These are phyloP conservation scores for Hypanus sabinus DNA, from an alignment of 2,113 vertebrate species.

Conservation along the genomic window DNA sequence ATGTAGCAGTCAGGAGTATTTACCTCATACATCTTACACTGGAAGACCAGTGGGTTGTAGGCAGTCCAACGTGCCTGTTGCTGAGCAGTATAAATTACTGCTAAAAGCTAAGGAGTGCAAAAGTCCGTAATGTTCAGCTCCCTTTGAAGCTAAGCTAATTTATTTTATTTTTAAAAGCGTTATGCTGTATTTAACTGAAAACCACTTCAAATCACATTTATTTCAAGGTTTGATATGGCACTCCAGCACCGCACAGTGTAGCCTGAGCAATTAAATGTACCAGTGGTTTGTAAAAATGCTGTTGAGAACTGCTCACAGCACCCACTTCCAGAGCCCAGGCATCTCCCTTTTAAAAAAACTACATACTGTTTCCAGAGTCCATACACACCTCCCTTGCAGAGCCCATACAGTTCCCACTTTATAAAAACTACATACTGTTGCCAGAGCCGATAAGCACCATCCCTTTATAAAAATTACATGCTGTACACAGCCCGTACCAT, in stretches of 20 bases:
- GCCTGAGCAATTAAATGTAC: not conserved
- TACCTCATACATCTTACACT: too few relatives aligned
- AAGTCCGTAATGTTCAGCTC: not conserved
- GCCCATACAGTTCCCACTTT: too few relatives aligned
- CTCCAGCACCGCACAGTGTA: too few relatives aligned
- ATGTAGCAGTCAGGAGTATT: too few relatives aligned
- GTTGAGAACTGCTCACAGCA: not conserved
- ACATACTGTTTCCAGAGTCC: not conserved
- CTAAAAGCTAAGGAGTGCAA: not conserved
- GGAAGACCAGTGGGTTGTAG: too few relatives aligned
- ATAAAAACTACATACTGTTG: too few relatives aligned
- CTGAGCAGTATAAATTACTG: too few relatives aligned
- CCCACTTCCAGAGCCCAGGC: not conserved
- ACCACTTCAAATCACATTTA: not conserved
- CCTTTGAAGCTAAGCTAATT: not conserved
- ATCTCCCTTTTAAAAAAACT: not conserved
- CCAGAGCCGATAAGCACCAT: too few relatives aligned
- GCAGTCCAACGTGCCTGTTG: too few relatives aligned
- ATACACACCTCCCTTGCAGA: not conserved
- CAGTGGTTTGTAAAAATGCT: not conserved
- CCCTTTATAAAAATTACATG: too few relatives aligned
- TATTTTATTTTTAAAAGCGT: not conserved
- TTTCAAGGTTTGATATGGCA: not conserved
- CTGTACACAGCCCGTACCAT: too few relatives aligned
- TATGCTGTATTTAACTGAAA: not conserved